phyloP scores from a whole-genome alignment of 2,888 invertebrate species.

The Nemotelus nigrinus region DNA sequence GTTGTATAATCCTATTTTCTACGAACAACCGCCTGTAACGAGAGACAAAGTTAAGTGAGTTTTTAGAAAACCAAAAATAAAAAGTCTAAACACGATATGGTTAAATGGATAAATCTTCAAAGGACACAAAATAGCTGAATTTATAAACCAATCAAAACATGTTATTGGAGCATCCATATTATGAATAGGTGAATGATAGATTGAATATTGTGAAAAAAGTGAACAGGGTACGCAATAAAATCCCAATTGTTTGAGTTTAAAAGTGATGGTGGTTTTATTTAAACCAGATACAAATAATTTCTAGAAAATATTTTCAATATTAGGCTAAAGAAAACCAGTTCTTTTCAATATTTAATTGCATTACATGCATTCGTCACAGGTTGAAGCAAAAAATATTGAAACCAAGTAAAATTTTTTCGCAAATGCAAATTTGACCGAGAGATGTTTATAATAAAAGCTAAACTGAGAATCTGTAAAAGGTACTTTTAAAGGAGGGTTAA shows the following conservation, averaged over 20 bases:
- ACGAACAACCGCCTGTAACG: slow-evolving; percentile 28
- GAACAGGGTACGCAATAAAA: slow-evolving; percentile 51
- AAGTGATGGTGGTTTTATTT: neutral
- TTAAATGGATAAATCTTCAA: slow-evolving; percentile 19
- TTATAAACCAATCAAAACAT: slow-evolving; percentile 23
- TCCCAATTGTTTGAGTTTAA: slow-evolving; percentile 51
- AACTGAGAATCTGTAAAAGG: no score
- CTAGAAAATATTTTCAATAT: no score
- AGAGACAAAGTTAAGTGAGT: neutral
- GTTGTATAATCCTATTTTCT: slow-evolving; percentile 39
- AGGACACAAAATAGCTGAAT: slow-evolving; percentile 17
- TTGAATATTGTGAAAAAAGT: slow-evolving; percentile 29
- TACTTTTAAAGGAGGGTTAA: no score
- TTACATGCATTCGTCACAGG: no score
- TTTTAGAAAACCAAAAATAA: slow-evolving; percentile 44
- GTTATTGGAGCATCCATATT: slow-evolving; percentile 22
- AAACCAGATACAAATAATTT: no score
- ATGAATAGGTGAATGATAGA: slow-evolving; percentile 37
- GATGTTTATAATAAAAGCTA: no score
- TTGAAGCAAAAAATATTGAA: no score
- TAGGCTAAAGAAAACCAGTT: no score
- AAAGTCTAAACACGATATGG: neutral
- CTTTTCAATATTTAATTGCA: no score
- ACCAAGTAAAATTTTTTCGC: no score
- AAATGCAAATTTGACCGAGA: no score